Evolutionary conservation across 2,113 vertebrate genomes (phyloP), one percentile per base, ranked within the genome.

Genomic region (Gyps fulvus): DNA sequence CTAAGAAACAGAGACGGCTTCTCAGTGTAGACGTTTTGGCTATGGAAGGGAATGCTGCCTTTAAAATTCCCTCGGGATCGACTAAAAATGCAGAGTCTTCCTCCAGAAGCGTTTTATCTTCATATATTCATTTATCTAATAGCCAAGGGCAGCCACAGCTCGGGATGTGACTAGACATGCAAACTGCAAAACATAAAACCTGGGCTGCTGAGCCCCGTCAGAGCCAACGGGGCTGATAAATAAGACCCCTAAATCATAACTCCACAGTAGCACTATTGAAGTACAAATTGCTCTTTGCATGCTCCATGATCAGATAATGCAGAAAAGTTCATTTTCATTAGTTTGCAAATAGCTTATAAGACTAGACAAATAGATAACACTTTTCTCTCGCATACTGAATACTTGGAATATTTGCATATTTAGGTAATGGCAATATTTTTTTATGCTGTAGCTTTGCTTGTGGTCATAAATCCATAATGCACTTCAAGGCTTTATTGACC

Each of bases 281-380:
- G 49, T 31, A 82, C 38, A 89, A 77, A 87, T 84, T 67, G 54
- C 58, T 79, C 61, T 90, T 91, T 82, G 77, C 92, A 47, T 34
- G 67, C 76, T 92, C 62, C 54, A 5, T 71, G 84, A 85, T 85
- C 66, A 23, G 55, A n/a, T 85, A 88, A 92, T 18, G 55, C 58
- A 84, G 82, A 66, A 88, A 87, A 93, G 89, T 95, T 96, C 36
- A 81, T 97, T 95, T 95, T 93, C 66, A 90, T 95, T 88, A 77
- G 79, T 90, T 89, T 87, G 54, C 87, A 93, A 95, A 94, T 70
- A 83, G 82, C 87, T 95, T 69, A 11, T 85, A 69, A 87, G 85
- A 65, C n/a, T 32, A 86, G 87, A 62, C 43, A 72, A 95, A 89
- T 29, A 83, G 71, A 59, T 38, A 32, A 32, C 0, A 7, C 40